Evolutionary conservation across 2,113 vertebrate genomes (phyloP).

Genomic region (Murina feae): DNA sequence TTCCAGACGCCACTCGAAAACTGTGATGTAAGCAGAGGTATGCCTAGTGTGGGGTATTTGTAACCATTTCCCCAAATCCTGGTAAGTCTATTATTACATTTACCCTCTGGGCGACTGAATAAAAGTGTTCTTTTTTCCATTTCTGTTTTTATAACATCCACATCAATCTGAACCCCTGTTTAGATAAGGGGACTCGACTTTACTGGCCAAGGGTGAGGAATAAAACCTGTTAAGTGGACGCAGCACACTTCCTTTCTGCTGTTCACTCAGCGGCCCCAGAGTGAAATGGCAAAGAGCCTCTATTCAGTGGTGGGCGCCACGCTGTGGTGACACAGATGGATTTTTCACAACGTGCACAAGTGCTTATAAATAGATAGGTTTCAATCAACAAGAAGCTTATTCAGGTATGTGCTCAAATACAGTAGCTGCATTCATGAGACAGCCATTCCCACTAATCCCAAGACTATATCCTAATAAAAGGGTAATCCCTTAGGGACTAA

Average conservation of each 20-base stretch:
- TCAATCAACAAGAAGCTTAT: slow-evolving; percentile 77
- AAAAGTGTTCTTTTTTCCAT: background rate
- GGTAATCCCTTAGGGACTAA: slow-evolving; percentile 66
- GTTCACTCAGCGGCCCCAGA: background rate
- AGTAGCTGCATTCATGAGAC: slow-evolving; percentile 81
- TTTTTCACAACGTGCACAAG: slow-evolving; percentile 68
- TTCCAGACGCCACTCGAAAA: background rate
- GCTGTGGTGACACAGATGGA: slow-evolving; percentile 21
- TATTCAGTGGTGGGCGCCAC: background rate
- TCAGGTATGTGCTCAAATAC: slow-evolving; percentile 79
- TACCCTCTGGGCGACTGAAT: background rate
- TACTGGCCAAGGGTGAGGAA: slow-evolving; percentile 46
- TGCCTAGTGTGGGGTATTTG: background rate
- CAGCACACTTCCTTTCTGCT: slow-evolving; percentile 24
- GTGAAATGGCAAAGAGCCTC: slow-evolving; percentile 48
- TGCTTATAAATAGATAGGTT: slow-evolving; percentile 80
- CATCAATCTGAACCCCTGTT: slow-evolving; percentile 42
- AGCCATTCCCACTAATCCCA: slow-evolving; percentile 79
- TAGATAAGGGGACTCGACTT: slow-evolving; percentile 52
- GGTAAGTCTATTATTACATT: background rate
- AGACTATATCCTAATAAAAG: slow-evolving; percentile 75
- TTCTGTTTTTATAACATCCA: slow-evolving; percentile 44
- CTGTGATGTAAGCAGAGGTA: background rate
- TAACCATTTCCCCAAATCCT: background rate
- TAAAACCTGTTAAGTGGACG: slow-evolving; percentile 40